phyloP scores from a whole-genome alignment of 2,888 invertebrate species.

The Erebia epiphron region DNA sequence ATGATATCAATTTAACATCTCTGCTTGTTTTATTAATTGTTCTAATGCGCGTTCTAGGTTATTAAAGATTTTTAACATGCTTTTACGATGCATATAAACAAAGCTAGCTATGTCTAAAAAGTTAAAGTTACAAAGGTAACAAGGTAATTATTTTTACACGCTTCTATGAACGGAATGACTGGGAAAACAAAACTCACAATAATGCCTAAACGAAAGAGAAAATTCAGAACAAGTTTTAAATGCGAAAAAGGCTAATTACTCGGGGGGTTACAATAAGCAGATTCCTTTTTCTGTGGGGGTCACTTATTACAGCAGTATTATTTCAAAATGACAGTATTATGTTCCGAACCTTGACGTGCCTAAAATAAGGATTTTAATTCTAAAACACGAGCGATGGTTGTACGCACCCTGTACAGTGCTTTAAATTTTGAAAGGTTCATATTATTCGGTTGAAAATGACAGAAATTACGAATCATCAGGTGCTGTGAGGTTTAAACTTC shows the following conservation, averaged over 20 bases:
- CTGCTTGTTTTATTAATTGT: not conserved
- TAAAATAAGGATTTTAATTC: too few species aligned
- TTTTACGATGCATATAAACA: not conserved
- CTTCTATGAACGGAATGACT: not conserved
- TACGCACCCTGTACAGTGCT: not conserved
- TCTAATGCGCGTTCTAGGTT: not conserved
- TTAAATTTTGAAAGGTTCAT: not conserved
- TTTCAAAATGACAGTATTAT: too few species aligned
- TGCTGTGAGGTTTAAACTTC: too few species aligned
- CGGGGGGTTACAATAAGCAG: too few species aligned
- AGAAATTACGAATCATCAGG: too few species aligned
- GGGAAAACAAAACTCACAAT: constrained; percentile 15
- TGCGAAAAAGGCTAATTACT: constrained; percentile 10
- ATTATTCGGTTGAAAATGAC: too few species aligned
- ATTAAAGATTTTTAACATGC: not conserved
- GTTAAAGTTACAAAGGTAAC: not conserved
- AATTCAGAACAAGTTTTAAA: constrained; percentile 1
- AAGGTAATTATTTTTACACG: constrained; percentile 7
- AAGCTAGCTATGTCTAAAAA: not conserved
- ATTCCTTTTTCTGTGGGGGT: too few species aligned
- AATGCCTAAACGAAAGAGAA: constrained; percentile 10
- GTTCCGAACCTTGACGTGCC: too few species aligned
- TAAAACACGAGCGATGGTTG: too few species aligned
- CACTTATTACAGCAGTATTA: too few species aligned
- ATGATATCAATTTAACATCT: not conserved